Evolutionary conservation across 2,113 vertebrate genomes (phyloP).

Genomic region (Hirundichthys speculiger): DNA sequence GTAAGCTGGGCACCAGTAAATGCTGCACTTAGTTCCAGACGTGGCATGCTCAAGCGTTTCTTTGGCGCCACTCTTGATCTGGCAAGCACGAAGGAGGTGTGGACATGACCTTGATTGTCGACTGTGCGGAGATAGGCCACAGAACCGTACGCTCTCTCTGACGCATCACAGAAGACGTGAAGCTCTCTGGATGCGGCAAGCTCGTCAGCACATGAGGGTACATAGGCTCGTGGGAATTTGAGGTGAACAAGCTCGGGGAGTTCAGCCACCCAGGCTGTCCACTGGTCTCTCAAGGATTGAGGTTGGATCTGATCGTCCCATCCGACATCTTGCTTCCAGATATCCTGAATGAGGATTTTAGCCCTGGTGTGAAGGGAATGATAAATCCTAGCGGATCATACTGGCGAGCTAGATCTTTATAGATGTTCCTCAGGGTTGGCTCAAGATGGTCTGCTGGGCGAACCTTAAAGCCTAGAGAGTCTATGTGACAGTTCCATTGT

Average conservation of each 20-base stretch:
- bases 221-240: neutral
- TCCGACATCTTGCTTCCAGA: conserved; percentile 8
- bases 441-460: neutral
- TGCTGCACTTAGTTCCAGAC: neutral
- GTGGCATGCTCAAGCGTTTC: neutral
- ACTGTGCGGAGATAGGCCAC: neutral
- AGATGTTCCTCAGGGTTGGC: conserved; percentile 33
- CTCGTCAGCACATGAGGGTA: neutral
- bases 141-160: neutral
- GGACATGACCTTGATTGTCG: neutral
- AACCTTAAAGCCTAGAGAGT: neutral
- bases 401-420: conserved; percentile 16
- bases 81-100: neutral
- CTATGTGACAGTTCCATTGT: neutral
- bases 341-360: conserved; percentile 11
- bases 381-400: conserved; percentile 26
- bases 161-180: neutral
- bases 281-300: neutral
- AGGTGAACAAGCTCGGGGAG: neutral
- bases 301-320: conserved; percentile 7
- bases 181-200: neutral
- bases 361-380: conserved; percentile 15
- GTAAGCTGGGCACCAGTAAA: neutral
- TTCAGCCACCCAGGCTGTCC: neutral
- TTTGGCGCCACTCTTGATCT: neutral